A percentile compares a stretch with the other conserved stretches of the same genome.
These are phyloP conservation scores for Brachionus asplanchnoidis DNA, from an alignment of 1,140 invertebrate genomes.

Conservation along the genomic window DNA sequence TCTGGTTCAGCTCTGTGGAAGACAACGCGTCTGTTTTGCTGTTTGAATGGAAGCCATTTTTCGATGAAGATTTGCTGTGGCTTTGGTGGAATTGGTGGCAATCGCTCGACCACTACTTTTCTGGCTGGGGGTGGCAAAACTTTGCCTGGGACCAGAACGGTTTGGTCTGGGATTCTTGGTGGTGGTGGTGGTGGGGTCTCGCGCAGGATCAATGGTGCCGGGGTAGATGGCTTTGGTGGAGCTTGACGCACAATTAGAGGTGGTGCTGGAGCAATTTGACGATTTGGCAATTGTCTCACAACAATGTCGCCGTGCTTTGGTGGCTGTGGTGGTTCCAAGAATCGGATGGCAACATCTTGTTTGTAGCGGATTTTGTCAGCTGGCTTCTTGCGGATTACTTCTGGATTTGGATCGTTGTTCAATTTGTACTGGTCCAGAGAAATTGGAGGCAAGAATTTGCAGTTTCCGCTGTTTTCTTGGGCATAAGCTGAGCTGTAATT, in stretches of 20 bases:
- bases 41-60: constrained; percentile 41
- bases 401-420: constrained; percentile 41
- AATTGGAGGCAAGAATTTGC: constrained; percentile 13
- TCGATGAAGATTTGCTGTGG: constrained; percentile 34
- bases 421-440: constrained; percentile 37
- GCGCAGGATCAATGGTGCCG: constrained; percentile 33
- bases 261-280: constrained; percentile 15
- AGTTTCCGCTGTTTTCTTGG: not conserved
- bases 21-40: constrained; percentile 24
- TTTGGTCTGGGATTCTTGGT: not conserved
- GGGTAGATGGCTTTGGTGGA: not conserved
- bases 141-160: constrained; percentile 4
- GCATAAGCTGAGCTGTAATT: not conserved
- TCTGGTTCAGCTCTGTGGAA: not conserved
- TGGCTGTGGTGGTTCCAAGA: constrained; percentile 33
- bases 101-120: constrained; percentile 37
- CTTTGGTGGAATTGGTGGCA: constrained; percentile 38
- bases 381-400: constrained; percentile 32
- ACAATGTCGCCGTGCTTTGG: constrained; percentile 24
- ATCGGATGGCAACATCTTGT: constrained; percentile 23
- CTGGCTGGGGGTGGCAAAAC: constrained; percentile 11
- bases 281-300: not conserved
- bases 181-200: constrained; percentile 39
- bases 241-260: constrained; percentile 32
- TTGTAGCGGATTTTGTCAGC: constrained; percentile 8